Evolutionary conservation across 2,113 vertebrate species (phyloP).

Genomic region (Promerops cafer): DNA sequence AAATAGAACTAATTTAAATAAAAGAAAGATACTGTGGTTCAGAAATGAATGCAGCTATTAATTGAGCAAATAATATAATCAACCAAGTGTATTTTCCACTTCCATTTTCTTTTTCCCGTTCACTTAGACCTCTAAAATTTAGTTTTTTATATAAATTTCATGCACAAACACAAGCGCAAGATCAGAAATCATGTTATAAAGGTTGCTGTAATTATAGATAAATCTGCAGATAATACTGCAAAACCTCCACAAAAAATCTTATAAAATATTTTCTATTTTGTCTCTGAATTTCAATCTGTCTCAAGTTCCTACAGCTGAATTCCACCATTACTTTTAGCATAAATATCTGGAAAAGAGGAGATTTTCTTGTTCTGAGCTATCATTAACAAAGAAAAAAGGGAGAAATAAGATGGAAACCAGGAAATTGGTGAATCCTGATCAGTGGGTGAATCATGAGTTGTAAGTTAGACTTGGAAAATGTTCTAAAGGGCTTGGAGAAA

Average conservation of each 20-base stretch:
- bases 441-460: background rate
- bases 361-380: background rate
- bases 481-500: background rate
- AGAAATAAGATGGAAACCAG: background rate
- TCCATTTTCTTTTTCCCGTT: background rate
- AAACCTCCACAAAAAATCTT: fast-evolving
- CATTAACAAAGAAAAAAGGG: background rate
- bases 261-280: background rate
- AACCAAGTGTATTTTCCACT: background rate
- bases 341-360: background rate
- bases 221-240: background rate
- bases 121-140: background rate
- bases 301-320: background rate
- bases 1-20: background rate
- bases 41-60: background rate
- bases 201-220: background rate
- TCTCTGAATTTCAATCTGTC: background rate
- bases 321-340: background rate
- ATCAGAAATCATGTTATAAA: background rate
- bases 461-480: background rate
- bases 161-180: background rate
- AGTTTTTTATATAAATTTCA: background rate
- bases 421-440: background rate
- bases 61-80: background rate
- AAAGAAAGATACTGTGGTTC: background rate